Conservation (phyloP, 2,888 invertebrate genomes). For the Caenorhabditis drosophilae region DNA sequence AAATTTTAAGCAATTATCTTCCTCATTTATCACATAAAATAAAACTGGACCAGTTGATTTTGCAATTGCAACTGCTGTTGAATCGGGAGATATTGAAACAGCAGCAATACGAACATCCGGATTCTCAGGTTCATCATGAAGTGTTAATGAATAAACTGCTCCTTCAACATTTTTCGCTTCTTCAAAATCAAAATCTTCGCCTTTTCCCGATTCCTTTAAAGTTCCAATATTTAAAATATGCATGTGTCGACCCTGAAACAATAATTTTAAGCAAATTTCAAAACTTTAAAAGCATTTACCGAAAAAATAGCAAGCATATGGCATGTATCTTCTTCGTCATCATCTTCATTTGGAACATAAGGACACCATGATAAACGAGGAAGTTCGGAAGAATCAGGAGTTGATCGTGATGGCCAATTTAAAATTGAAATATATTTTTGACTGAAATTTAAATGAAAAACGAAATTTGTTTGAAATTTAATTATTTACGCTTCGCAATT, state of each 20-base stretch:
- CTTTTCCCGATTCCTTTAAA: slow-evolving; percentile 16
- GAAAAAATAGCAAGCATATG: slow-evolving; percentile 47
- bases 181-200: slow-evolving; percentile 27
- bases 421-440: slow-evolving; percentile 18
- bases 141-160: slow-evolving; percentile 31
- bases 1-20: slow-evolving; percentile 24
- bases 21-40: slow-evolving; percentile 59
- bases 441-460: slow-evolving; percentile 11
- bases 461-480: not conserved
- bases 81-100: slow-evolving; percentile 62
- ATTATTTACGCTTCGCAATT: slow-evolving; percentile 28
- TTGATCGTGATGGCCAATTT: slow-evolving; percentile 20
- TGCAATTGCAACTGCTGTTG: slow-evolving; percentile 60
- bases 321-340: slow-evolving; percentile 30
- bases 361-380: slow-evolving; percentile 62
- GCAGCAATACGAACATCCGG: slow-evolving; percentile 35
- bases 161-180: slow-evolving; percentile 33
- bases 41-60: slow-evolving; percentile 45
- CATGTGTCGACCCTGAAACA: slow-evolving; percentile 49
- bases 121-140: slow-evolving; percentile 23
- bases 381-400: slow-evolving; percentile 6
- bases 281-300: slow-evolving; percentile 13
- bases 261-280: not conserved
- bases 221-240: slow-evolving; percentile 49
- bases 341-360: slow-evolving; percentile 46